Evolutionary conservation across 2,888 invertebrate species (phyloP), one percentile per base, ranked within the genome.

Genomic region (Trilocha varians): DNA sequence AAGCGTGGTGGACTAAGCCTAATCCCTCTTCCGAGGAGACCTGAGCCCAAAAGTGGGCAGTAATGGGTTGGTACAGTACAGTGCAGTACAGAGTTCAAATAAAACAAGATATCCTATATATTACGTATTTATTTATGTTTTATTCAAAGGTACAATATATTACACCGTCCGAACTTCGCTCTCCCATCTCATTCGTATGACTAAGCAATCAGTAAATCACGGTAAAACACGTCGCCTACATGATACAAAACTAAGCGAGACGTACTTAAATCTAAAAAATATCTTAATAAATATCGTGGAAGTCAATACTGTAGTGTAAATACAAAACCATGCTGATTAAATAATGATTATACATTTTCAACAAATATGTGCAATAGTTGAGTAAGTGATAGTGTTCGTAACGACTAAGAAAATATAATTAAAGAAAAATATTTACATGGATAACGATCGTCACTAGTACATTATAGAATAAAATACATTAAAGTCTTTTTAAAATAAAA

Each of bases 101-200:
- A 50, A 75, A 76, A 77, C 67, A 50, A 62, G 39, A 34, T 36
- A 42, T 62, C 77, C 77, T 82, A 85, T 85, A 83, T 84, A 84
- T 83, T 83, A 84, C 78, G 80, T 84, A 82, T 84, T 83, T 83
- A 82, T 84, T 83, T 80, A 83, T 84, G 83, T 74, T 74, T 62
- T 70, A 76, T 77, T 82, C 72, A 82, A 84, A 84, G 84, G 79
- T 84, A 84, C 84, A 85, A 84, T 84, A 84, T 84, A 82, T 83
- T 84, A 84, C 84, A 84, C 72, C 82, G 77, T 80, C 78, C 67
- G 68, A 72, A 75, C 76, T 70, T 59, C 68, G 69, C 65, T 73
- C 69, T 71, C 70, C 66, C 78, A 72, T 69, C 74, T 65, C 60
- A 67, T 73, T 75, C 78, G 68, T 65, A 74, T 78, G 78, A 82